Evolutionary conservation across 2,113 vertebrate species (phyloP), one percentile per base, ranked within the genome.

Genomic region (Sinocyclocheilus maitianheensis): DNA sequence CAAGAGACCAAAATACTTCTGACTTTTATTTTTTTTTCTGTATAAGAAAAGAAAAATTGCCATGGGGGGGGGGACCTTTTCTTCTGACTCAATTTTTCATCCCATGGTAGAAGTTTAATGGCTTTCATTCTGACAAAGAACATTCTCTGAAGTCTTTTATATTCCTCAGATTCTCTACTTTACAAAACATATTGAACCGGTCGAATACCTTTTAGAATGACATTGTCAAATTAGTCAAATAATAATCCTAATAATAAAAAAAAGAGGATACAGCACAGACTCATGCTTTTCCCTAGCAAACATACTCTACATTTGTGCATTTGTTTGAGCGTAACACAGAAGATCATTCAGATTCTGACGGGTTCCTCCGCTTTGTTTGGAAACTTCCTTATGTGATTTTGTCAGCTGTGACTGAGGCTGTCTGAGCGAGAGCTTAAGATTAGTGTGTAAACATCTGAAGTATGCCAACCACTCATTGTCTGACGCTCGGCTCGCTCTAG

Each of bases 401-500:
- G 89, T 86, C 86, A 88, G 86, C 87, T 90, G 81, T 26, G 53
- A 60, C 58, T 77, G 77, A 65, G 81, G 46, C 83, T 37, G 76
- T 86, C 46, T 63, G 71, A 72, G 81, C 18, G 82, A 37, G 79
- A 79, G 89, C 90, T 90, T 90, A 90, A 93, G 92, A 91, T 88
- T 62, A 87, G 67, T 79, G 86, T 79, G 87, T 89, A 90, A 88
- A 90, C 85, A 87, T 89, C 88, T 87, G 90, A 93, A 93, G 92
- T 93, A 94, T 93, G 92, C 92, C 91, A 92, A 89, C 93, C 81
- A 83, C 85, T 85, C 77, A 93, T 93, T 93, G 91, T 93, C 90
- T 90, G 87, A 77, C 86, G 89, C 76, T 88, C 89, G 87, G 92
- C 88, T 93, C 93, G 92, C 92, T 91, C 91, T 90, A 81, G 86